phyloP scores from a whole-genome alignment of 2,797 vertebrate genomes.

The Buphagus erythrorhynchus region DNA sequence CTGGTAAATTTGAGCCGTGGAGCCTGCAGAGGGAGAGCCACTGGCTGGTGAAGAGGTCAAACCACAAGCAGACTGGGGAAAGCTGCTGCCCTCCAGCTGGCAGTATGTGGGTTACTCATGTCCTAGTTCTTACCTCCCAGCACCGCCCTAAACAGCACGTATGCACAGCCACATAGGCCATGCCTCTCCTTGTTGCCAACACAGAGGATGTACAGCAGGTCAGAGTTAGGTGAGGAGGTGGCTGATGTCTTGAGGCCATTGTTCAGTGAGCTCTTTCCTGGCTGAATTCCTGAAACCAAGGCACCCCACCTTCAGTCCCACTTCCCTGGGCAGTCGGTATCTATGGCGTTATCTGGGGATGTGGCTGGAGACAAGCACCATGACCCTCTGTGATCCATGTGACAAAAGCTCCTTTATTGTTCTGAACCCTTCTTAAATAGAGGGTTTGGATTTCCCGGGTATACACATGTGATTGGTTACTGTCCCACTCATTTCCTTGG shows the following conservation, averaged over 20 bases:
- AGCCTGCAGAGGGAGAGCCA: not conserved
- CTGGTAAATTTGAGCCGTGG: not conserved
- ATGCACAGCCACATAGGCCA: no score
- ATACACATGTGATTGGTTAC: no score
- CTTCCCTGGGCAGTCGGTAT: accelerated
- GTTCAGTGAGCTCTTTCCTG: not conserved
- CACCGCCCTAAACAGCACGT: not conserved
- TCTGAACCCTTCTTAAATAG: no score
- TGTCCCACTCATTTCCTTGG: no score
- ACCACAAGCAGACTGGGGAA: not conserved
- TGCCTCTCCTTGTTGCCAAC: not conserved
- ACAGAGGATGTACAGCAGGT: not conserved
- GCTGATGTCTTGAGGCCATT: not conserved
- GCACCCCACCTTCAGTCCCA: not conserved
- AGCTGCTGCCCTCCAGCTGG: not conserved
- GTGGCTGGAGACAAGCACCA: no score
- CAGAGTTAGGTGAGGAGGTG: not conserved
- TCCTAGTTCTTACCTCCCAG: not conserved
- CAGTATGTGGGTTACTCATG: not conserved
- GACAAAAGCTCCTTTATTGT: no score
- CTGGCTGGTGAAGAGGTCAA: not conserved
- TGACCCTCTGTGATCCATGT: no score
- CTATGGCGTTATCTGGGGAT: no score
- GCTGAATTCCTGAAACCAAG: not conserved
- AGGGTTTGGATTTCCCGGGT: no score